Evolutionary conservation across 2,797 vertebrate genomes (phyloP), one percentile per base, ranked within the genome.

Genomic region (Micrastur ruficollis): DNA sequence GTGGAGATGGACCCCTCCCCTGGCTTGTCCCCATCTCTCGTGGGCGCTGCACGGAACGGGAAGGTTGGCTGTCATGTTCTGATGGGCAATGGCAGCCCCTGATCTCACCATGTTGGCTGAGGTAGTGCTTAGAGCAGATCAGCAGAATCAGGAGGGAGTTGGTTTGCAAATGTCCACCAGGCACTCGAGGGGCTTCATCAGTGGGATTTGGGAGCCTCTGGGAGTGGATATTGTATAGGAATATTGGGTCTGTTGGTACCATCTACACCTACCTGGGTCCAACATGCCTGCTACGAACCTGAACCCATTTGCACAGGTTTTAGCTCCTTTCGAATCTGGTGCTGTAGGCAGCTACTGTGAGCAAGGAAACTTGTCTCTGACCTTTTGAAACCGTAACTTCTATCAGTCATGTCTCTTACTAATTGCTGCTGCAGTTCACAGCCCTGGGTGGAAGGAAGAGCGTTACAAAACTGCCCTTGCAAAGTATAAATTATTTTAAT

Each of bases 401-500:
- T 59, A 70, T 93, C 95, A 90, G 72, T 95, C 94, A 70, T 73
- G 47, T 87, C 89, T 88, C 73, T 53, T 38, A 8, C 93, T 97
- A 97, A 96, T 97, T 95, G 93, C 90, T 93, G 76, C 83, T 85
- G 63, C 47, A 63, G 78, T 92, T 96, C 66, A 3, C 1, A 31
- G 93, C 90, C 91, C n/a, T 1, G 8, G 4, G 6, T 81, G 85
- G 67, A 94, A 79, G 59, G 50, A 62, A 80, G 44, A 70, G 81
- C 0, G 0, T 81, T 66, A 79, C 29, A 1, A 81, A 94, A 49
- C 59, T 73, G 76, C 70, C 88, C 90, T 89, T 22, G 86, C 14
- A 29, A 94, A 95, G 93, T 80, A 86, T 25, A 81, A 96, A 93
- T 94, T 75, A 94, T 86, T 89, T 93, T 95, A 95, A 95, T 93